These are phyloP conservation scores for Nannoperca australis DNA, from an alignment of 2,797 vertebrate species.

Conservation along the genomic window DNA sequence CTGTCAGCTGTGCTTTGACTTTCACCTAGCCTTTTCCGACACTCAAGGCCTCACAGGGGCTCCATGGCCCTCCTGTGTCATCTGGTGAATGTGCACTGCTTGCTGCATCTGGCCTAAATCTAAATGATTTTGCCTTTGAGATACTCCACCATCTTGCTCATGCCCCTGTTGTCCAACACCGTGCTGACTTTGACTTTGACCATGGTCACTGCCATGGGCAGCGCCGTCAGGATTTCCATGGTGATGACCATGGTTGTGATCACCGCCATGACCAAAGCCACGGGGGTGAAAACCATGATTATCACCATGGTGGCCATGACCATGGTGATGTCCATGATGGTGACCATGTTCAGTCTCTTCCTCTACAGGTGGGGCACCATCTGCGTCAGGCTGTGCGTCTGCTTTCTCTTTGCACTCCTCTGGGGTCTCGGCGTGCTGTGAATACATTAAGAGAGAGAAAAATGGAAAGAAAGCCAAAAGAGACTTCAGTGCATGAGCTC, in stretches of 20 bases:
- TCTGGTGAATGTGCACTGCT: constrained; percentile 51
- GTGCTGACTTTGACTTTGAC: constrained; percentile 47
- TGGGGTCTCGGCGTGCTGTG: constrained; percentile 68
- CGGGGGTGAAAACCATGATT: constrained; percentile 23
- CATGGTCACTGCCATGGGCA: constrained; percentile 31
- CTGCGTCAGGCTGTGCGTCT: constrained; percentile 56
- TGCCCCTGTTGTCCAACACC: constrained; percentile 38
- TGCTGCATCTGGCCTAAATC: constrained; percentile 62
- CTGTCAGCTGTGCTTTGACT: constrained; percentile 89
- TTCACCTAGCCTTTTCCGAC: constrained; percentile 81
- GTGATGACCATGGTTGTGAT: constrained; percentile 50
- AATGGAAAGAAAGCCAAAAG: neutral
- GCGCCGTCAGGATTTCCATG: constrained; percentile 48
- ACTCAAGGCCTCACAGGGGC: constrained; percentile 74
- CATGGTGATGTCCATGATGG: constrained; percentile 46
- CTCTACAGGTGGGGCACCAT: constrained; percentile 29
- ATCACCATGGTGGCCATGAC: constrained; percentile 30
- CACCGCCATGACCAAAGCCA: constrained; percentile 26
- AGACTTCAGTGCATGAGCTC: neutral
- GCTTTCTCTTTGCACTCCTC: constrained; percentile 70
- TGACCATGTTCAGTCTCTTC: constrained; percentile 26
- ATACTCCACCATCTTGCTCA: constrained; percentile 35
- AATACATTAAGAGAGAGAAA: neutral
- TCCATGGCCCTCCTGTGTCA: constrained; percentile 45
- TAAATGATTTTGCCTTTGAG: constrained; percentile 50